Evolutionary conservation across 2,113 vertebrate species (phyloP), one percentile per base, ranked within the genome.

Genomic region (Pimephales promelas): DNA sequence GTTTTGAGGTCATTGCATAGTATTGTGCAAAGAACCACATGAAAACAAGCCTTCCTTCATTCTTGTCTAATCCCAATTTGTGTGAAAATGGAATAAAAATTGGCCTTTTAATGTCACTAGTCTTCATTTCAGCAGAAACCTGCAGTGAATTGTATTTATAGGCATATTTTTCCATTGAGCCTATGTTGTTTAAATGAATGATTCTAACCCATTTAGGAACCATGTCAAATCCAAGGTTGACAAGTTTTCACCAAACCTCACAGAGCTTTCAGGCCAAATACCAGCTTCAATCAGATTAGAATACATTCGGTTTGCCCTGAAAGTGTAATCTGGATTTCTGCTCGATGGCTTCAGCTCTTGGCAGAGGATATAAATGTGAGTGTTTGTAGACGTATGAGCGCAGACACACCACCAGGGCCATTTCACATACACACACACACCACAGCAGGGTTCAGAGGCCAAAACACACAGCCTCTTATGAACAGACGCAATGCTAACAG

Each of bases 391-490:
- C 43, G 1, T 49, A 31, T 24, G 13, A 73, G 7, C 5, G 5
- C 26, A 24, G 71, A 68, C 64, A 40, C 20, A 68, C 34, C 64
- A 68, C 24, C 72, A 49, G 72, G 45, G 24, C 72, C 47, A 74
- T 45, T 74, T 18, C 34, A 36, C 34, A 36, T 2, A 28, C 34
- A 36, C 36, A 40, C 13, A 31, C 47, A 74, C 52, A 74, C 72
- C 72, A 52, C 47, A 74, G 72, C 14, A 56, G 47, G 66, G 56
- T 84, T 79, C 70, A 45, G 57, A 84, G 61, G 34, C 24, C 81
- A 75, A 79, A 84, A 88, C 85, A 89, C 83, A 86, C 84, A 87
- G 52, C 43, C 64, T 81, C 88, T 77, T 84, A 49, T 85, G 70
- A 79, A 82, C 31, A 70, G 68, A 52, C 34, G 4, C 16, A 57